Base-by-base conservation (phyloP, 2,113 vertebrate genomes). In the Vulpes ferrilata region DNA sequence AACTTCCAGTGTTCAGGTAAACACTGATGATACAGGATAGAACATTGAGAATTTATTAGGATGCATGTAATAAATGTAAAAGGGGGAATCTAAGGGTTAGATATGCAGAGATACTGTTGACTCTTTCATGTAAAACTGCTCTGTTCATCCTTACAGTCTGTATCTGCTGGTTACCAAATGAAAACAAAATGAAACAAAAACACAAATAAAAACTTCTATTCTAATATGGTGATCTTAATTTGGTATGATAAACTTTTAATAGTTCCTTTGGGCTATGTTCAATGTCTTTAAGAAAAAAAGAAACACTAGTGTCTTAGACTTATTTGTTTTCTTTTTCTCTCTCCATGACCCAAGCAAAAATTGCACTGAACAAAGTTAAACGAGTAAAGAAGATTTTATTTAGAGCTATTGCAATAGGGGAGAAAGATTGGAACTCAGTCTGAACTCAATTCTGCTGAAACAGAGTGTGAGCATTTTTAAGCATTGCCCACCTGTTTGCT, bases 151-250 rank as follows among this genome's bases (percentile, higher is more conserved):
- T 87, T 12, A 62, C 15, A 55, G 43, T 7, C n/a, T 90, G 64
- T 12, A n/a, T 32, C 35, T 86, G 38, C 23, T 95, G 7, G 27
- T 62, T 91, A 19, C 81, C 62, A 30, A 30, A 17, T 86, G 25
- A 71, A 95, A 62, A 38, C 38, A 71, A 85, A 95, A 91, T 86
- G 22, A 92, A 84, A 86, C 30, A 20, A 74, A 74, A 43, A 71
- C 13, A 53, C 64, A 71, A 67, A 69, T 48, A 65, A 78, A 51
- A 60, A 51, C 38, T 53, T 94, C 57, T 95, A 80, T 22, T 64
- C 59, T 11, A 79, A 19, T 80, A 79, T 62, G 38, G 25, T 69
- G 6, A 59, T 8, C 69, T 80, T 79, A 86, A 51, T 80, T 91
- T 80, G 12, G 86, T 48, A 27, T n/a, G 27, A 65, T 38, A 85